Percentiles rank a stretch among this genome's conserved stretches.
Evolutionary conservation across 2,888 invertebrate genomes (phyloP).

Genomic region (Sminthurides aquaticus): DNA sequence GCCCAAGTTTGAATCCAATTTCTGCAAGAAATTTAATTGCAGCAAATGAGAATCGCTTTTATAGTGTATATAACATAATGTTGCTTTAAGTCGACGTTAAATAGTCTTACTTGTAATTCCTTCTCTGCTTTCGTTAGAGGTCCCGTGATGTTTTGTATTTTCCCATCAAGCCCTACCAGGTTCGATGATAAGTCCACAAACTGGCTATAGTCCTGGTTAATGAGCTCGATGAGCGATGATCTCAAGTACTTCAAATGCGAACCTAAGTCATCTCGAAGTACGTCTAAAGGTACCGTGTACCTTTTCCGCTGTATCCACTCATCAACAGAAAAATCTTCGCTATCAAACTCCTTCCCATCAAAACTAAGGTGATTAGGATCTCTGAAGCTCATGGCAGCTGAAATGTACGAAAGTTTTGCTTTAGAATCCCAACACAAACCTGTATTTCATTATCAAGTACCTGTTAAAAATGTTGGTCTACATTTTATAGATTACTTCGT

Average conservation of each 20-base stretch:
- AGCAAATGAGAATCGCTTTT: neutral
- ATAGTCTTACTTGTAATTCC: slow-evolving; percentile 64
- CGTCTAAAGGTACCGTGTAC: slow-evolving; percentile 69
- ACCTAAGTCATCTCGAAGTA: slow-evolving; percentile 80
- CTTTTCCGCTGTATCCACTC: slow-evolving; percentile 67
- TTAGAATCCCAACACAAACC: neutral
- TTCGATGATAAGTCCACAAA: slow-evolving; percentile 95
- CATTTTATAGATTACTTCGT: no score
- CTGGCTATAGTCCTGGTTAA: slow-evolving; percentile 95
- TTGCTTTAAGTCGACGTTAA: neutral
- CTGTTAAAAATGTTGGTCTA: no score
- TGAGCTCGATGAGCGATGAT: slow-evolving; percentile 90
- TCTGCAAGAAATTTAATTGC: slow-evolving; percentile 18
- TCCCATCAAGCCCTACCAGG: slow-evolving; percentile 82
- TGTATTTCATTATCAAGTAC: no score
- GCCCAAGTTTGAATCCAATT: slow-evolving; percentile 27
- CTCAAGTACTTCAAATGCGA: slow-evolving; percentile 83
- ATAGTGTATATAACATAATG: neutral
- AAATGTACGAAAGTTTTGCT: no score
- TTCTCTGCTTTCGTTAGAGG: slow-evolving; percentile 74
- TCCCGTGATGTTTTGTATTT: slow-evolving; percentile 68
- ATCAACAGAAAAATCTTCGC: slow-evolving; percentile 85
- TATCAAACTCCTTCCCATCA: slow-evolving; percentile 39
- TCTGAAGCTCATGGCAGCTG: slow-evolving; percentile 9
- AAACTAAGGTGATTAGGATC: slow-evolving; percentile 30